Evolutionary conservation across 2,888 invertebrate species (phyloP).

Genomic region (Selenia dentaria): DNA sequence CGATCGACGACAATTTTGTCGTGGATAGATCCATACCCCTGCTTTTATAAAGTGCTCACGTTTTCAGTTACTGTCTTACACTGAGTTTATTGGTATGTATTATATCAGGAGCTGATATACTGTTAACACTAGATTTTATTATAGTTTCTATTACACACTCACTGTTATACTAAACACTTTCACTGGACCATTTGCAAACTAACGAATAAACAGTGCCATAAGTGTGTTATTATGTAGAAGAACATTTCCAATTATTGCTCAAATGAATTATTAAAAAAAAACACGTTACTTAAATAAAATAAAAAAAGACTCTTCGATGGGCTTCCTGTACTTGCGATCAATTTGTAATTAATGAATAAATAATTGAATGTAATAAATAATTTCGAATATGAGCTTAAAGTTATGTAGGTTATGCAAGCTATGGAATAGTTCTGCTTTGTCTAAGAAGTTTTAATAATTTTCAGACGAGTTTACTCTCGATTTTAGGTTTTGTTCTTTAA

Average conservation of each 20-base stretch:
- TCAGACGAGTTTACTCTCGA: too few relatives aligned
- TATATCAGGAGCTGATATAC: constrained; percentile 29
- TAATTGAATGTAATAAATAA: constrained; percentile 17
- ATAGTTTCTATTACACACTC: constrained; percentile 12
- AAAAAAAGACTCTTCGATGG: constrained; percentile 53
- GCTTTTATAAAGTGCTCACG: too few relatives aligned
- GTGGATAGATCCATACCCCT: too few relatives aligned
- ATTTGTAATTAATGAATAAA: constrained; percentile 44
- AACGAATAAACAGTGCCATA: constrained; percentile 81
- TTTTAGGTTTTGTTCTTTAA: too few relatives aligned
- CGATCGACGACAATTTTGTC: too few relatives aligned
- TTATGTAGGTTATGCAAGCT: constrained; percentile 1
- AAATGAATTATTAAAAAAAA: constrained; percentile 40
- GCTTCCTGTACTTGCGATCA: constrained; percentile 67
- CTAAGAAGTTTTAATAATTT: too few relatives aligned
- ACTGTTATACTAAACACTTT: constrained; percentile 17
- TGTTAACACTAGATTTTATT: constrained; percentile 4
- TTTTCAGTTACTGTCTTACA: too few relatives aligned
- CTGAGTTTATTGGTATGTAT: constrained; percentile 26
- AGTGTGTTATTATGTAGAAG: constrained; percentile 52
- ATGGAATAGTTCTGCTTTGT: constrained; percentile 8
- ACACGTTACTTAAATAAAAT: constrained; percentile 37
- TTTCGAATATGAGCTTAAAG: constrained; percentile 28
- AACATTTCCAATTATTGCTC: constrained; percentile 66
- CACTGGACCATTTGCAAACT: constrained; percentile 49